phyloP scores from a whole-genome alignment of 2,888 invertebrate species.

The Zelleria hepariella region DNA sequence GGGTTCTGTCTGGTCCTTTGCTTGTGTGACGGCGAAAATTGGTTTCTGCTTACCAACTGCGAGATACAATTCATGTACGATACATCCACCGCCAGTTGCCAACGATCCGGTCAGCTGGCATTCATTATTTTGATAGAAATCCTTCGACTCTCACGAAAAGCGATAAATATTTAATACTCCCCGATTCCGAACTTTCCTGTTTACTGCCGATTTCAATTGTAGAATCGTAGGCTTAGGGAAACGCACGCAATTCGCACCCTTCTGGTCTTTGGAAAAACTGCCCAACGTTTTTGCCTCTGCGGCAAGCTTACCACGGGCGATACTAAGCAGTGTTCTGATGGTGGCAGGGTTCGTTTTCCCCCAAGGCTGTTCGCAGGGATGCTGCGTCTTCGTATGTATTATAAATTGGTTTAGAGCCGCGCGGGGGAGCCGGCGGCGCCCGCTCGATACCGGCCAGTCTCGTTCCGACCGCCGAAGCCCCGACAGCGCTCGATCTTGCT shows the following conservation, averaged over 20 bases:
- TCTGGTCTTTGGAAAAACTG: constrained; percentile 60
- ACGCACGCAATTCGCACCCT: constrained; percentile 64
- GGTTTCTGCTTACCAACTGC: no score
- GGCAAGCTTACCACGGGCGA: constrained; percentile 36
- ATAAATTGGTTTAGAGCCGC: constrained; percentile 71
- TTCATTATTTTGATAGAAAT: not conserved
- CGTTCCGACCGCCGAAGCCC: constrained; percentile 30
- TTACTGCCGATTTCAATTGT: not conserved
- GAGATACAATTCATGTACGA: no score
- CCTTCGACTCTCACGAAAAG: not conserved
- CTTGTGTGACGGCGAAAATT: no score
- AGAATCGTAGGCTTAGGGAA: constrained; percentile 13
- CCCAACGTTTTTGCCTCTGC: constrained; percentile 63
- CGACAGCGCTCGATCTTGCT: not conserved
- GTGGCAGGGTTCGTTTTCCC: constrained; percentile 28
- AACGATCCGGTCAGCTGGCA: not conserved
- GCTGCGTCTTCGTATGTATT: constrained; percentile 71
- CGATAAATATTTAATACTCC: not conserved
- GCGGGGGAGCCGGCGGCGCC: constrained; percentile 47
- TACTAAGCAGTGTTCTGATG: constrained; percentile 17
- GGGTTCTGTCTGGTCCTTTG: no score
- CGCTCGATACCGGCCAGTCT: constrained; percentile 44
- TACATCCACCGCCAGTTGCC: not conserved
- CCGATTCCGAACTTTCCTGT: not conserved
- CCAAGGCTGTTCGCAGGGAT: constrained; percentile 41